A percentile compares a stretch with the other conserved stretches of the same genome.
Conservation (phyloP, 1,140 invertebrate species). For the Bombus confusus region DNA sequence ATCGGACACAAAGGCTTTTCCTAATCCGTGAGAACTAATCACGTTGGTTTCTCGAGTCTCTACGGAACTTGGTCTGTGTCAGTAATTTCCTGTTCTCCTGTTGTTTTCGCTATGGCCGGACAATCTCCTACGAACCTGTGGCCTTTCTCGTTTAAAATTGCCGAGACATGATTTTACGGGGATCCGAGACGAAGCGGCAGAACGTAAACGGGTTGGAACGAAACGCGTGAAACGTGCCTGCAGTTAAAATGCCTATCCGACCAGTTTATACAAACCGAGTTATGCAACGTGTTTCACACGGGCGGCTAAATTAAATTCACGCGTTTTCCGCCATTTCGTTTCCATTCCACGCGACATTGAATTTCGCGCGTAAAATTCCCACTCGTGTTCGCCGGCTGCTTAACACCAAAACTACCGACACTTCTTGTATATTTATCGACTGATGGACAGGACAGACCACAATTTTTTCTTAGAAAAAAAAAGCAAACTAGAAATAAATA, state of each 20-base stretch:
- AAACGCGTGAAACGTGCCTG: not conserved
- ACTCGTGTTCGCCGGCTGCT: not conserved
- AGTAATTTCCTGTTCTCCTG: conserved; percentile 20
- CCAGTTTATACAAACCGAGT: conserved; percentile 29
- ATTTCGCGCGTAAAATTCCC: not conserved
- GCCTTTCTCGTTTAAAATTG: not conserved
- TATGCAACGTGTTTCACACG: not conserved
- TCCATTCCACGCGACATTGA: not conserved
- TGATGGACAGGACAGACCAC: no score
- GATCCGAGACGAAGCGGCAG: not conserved
- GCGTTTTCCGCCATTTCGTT: conserved; percentile 1
- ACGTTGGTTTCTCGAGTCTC: conserved; percentile 10
- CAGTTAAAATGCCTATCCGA: not conserved
- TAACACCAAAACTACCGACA: no score
- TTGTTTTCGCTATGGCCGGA: not conserved
- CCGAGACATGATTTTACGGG: not conserved
- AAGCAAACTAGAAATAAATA: no score
- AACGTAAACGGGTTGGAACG: not conserved
- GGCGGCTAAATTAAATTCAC: not conserved
- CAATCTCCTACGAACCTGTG: not conserved
- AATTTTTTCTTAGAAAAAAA: no score
- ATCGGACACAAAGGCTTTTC: conserved; percentile 8
- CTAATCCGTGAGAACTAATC: conserved; percentile 40
- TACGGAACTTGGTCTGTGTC: not conserved
- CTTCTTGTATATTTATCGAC: no score